Evolutionary conservation across 2,113 vertebrate genomes (phyloP).

Genomic region (Microtus pennsylvanicus): DNA sequence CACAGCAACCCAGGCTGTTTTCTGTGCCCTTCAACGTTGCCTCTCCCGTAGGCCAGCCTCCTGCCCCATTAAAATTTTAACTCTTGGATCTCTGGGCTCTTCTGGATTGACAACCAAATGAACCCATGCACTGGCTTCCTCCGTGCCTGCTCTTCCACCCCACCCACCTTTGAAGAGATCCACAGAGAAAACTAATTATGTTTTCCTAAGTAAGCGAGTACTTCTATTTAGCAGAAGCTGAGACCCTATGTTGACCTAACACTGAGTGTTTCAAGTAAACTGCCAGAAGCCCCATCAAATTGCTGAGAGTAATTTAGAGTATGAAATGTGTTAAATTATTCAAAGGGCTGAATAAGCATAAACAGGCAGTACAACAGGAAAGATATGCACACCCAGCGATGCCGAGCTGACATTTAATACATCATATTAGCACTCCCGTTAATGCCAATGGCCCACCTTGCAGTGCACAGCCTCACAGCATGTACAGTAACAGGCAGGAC

Average conservation of each 20-base stretch:
- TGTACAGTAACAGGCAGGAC: slow-evolving; percentile 35
- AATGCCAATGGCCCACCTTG: slow-evolving; percentile 86
- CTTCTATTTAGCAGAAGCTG: slow-evolving; percentile 89
- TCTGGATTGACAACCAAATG: slow-evolving; percentile 6
- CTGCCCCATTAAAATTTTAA: slow-evolving; percentile 70
- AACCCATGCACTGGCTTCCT: background rate
- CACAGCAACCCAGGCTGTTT: slow-evolving; percentile 34
- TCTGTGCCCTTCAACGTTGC: slow-evolving; percentile 57
- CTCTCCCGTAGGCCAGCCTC: slow-evolving; percentile 66
- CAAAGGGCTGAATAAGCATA: slow-evolving; percentile 98
- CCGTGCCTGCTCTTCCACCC: background rate
- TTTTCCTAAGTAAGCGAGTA: slow-evolving; percentile 87
- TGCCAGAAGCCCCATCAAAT: slow-evolving; percentile 92
- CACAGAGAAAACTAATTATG: slow-evolving; percentile 86
- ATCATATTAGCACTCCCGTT: slow-evolving; percentile 94
- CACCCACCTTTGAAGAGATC: slow-evolving; percentile 63
- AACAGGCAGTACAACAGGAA: slow-evolving; percentile 88
- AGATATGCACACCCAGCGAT: slow-evolving; percentile 90
- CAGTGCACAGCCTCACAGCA: slow-evolving; percentile 67
- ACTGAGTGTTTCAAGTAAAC: slow-evolving; percentile 89
- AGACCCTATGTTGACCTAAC: slow-evolving; percentile 90
- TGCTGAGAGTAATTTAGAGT: slow-evolving; percentile 94
- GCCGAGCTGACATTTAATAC: slow-evolving; percentile 93
- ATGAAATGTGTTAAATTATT: slow-evolving; percentile 95
- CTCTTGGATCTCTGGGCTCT: slow-evolving; percentile 38